Conservation (phyloP, 2,888 invertebrate genomes). For the Tanytarsus gracilentus region DNA sequence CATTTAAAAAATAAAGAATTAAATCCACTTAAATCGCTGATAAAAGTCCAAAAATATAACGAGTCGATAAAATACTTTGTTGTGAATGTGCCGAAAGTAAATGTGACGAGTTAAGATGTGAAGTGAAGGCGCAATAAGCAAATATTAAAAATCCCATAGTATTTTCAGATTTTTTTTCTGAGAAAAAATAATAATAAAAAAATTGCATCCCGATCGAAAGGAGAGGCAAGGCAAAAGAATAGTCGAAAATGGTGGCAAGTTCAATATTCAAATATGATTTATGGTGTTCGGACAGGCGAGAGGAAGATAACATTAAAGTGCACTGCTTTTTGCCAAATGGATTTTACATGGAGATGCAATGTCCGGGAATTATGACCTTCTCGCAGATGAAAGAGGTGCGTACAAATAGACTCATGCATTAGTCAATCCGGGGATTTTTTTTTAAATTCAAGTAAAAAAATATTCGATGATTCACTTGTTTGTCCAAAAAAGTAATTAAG, state of each 20-base stretch:
- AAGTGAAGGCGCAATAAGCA: not conserved
- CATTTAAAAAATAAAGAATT: no score
- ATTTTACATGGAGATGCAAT: constrained; percentile 1
- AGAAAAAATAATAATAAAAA: constrained; percentile 15
- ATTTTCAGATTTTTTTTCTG: constrained; percentile 7
- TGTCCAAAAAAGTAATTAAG: not conserved
- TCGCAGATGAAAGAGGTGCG: constrained; percentile 23
- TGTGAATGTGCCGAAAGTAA: not conserved
- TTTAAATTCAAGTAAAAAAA: no score
- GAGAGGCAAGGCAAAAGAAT: not conserved
- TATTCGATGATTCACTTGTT: no score
- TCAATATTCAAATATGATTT: constrained; percentile 17
- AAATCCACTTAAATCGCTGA: not conserved
- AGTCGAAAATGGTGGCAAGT: constrained; percentile 6
- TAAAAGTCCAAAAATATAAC: not conserved
- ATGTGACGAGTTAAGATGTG: not conserved
- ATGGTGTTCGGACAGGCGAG: not conserved
- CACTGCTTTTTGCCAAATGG: constrained; percentile 24
- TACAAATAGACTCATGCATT: no score
- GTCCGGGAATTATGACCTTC: not conserved
- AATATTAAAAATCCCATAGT: not conserved
- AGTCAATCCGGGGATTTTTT: no score
- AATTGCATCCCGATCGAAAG: not conserved
- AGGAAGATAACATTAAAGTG: constrained; percentile 14
- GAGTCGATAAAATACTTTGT: not conserved